Percentiles rank a stretch among this genome's conserved stretches.
These are phyloP conservation scores for Catostomus latipinnis DNA, from an alignment of 2,797 vertebrate genomes.

Conservation along the genomic window DNA sequence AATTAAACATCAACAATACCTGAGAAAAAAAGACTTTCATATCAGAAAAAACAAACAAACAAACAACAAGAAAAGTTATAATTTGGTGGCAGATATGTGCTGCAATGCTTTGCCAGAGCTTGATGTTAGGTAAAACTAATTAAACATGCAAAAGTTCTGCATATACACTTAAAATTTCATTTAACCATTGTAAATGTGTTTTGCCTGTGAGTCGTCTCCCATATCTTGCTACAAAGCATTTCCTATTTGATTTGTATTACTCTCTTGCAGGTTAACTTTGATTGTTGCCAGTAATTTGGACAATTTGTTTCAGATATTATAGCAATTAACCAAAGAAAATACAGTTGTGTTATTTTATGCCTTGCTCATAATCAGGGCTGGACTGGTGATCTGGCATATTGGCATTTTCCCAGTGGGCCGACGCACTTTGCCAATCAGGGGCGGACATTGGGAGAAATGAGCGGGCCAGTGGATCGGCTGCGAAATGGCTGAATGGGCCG, in stretches of 20 bases:
- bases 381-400: too few relatives aligned
- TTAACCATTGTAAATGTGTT: slow-evolving; percentile 30
- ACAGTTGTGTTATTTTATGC: not conserved
- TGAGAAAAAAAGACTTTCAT: slow-evolving; percentile 1
- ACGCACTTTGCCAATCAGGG: too few relatives aligned
- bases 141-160: slow-evolving; percentile 70
- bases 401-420: too few relatives aligned
- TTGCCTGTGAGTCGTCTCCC: slow-evolving; percentile 46
- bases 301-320: slow-evolving; percentile 26
- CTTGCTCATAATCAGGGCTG: too few relatives aligned
- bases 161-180: slow-evolving; percentile 59
- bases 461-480: too few relatives aligned
- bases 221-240: slow-evolving; percentile 48
- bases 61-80: not conserved
- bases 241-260: slow-evolving; percentile 15
- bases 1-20: slow-evolving; percentile 64
- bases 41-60: not conserved
- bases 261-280: slow-evolving; percentile 17
- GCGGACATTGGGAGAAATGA: too few relatives aligned
- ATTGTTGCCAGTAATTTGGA: not conserved
- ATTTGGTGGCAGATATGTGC: slow-evolving; percentile 53
- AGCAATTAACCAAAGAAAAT: not conserved
- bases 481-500: too few relatives aligned
- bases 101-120: slow-evolving; percentile 71
- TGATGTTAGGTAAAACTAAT: slow-evolving; percentile 75